phyloP scores from a whole-genome alignment of 2,888 invertebrate genomes.

The Pachliopta kotzebuea region DNA sequence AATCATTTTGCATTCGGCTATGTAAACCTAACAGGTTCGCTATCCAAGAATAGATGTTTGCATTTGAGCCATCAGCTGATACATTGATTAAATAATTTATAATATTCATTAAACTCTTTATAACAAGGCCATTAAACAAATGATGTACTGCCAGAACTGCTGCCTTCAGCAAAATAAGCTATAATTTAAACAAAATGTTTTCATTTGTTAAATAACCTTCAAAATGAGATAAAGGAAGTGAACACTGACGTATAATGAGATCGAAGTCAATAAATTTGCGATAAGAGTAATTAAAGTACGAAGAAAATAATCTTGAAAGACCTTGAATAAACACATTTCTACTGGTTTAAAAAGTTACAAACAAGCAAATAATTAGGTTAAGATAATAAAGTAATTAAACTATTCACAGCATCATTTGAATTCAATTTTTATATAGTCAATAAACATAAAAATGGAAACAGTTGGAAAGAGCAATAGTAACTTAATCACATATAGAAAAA shows the following conservation, averaged over 20 bases:
- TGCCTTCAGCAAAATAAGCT: background rate
- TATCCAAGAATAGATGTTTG: slow-evolving; percentile 20
- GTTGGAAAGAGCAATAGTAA: no score
- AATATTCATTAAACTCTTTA: slow-evolving; percentile 2
- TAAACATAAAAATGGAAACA: no score
- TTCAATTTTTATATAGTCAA: no score
- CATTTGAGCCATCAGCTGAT: slow-evolving; percentile 19
- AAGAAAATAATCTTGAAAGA: background rate
- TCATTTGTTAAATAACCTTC: background rate
- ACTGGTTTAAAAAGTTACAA: no score
- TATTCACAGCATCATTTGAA: no score
- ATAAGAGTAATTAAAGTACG: background rate
- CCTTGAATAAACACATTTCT: background rate
- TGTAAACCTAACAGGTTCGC: slow-evolving; percentile 29
- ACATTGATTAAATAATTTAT: slow-evolving; percentile 13
- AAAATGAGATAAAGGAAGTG: background rate
- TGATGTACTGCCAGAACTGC: background rate
- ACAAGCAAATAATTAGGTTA: no score
- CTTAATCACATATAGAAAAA: no score
- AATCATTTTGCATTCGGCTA: slow-evolving; percentile 36
- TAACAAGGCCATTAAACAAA: background rate
- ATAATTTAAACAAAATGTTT: background rate
- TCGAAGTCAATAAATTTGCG: slow-evolving; percentile 1
- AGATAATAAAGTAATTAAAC: no score
- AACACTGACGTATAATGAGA: background rate